phyloP scores from a whole-genome alignment of 1,140 invertebrate species.

The Brachionus calyciflorus region DNA sequence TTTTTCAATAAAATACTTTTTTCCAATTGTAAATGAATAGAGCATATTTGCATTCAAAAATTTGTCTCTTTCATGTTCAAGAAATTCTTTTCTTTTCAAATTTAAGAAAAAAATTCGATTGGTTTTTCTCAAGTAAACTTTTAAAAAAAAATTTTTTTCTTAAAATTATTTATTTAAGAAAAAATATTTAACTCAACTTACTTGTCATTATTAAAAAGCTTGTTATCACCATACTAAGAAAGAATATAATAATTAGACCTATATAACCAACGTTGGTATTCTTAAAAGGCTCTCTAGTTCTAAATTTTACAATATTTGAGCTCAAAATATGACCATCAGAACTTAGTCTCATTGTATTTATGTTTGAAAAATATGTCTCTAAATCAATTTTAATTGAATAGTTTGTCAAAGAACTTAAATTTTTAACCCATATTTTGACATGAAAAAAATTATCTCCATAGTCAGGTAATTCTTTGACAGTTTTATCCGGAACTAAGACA shows the following conservation, averaged over 20 bases:
- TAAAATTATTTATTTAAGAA: background rate
- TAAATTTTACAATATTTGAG: background rate
- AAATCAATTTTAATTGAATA: constrained; percentile 33
- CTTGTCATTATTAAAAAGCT: background rate
- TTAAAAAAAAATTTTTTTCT: background rate
- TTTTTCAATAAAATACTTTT: constrained; percentile 4
- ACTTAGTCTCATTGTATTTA: background rate
- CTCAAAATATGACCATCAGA: background rate
- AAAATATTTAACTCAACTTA: background rate
- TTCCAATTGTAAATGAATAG: background rate
- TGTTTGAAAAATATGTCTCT: constrained; percentile 12
- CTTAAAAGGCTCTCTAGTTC: background rate
- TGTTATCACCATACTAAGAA: background rate
- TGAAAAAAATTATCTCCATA: background rate
- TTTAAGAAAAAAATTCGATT: background rate
- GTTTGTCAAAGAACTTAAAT: constrained; percentile 2
- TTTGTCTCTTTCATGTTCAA: background rate
- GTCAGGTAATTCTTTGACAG: background rate
- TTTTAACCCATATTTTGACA: background rate
- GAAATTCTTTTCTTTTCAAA: background rate
- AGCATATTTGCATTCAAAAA: constrained; percentile 46
- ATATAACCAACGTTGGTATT: background rate
- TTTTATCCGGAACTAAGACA: background rate
- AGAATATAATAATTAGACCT: background rate
- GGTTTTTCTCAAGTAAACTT: constrained; percentile 11